phyloP scores from a whole-genome alignment of 2,888 invertebrate species.

The Netelia inedita region DNA sequence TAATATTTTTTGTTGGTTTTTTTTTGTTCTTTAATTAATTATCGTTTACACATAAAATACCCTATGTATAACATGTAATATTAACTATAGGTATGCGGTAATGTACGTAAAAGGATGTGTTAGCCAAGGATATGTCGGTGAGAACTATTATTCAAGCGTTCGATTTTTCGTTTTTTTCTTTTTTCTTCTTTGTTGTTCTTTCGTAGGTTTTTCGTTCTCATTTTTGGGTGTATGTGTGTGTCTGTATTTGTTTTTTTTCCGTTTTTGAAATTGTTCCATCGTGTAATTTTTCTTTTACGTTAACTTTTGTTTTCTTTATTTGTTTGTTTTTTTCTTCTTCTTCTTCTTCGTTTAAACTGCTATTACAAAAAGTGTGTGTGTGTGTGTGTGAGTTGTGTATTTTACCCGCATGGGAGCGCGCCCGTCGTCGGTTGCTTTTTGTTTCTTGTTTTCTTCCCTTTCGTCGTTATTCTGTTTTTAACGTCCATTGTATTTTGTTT shows the following conservation, averaged over 20 bases:
- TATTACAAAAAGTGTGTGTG: constrained; percentile 40
- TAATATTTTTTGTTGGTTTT: constrained; percentile 69
- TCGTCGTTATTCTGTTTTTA: constrained; percentile 55
- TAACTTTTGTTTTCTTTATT: constrained; percentile 15
- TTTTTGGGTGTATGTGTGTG: neutral
- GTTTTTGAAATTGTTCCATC: constrained; percentile 37
- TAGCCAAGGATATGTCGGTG: constrained; percentile 84
- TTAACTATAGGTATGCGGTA: constrained; percentile 82
- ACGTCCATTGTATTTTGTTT: constrained; percentile 56
- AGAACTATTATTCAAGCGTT: constrained; percentile 81
- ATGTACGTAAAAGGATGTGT: constrained; percentile 82
- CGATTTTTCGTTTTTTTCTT: constrained; percentile 39
- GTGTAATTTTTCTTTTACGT: constrained; percentile 56
- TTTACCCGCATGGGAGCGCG: constrained; percentile 24
- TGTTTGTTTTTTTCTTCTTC: constrained; percentile 52
- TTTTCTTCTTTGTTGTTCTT: constrained; percentile 49
- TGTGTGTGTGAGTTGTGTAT: constrained; percentile 5
- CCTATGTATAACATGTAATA: constrained; percentile 80
- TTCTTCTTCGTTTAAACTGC: constrained; percentile 28
- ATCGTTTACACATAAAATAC: constrained; percentile 84
- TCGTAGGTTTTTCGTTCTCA: constrained; percentile 17
- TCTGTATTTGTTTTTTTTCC: constrained; percentile 52
- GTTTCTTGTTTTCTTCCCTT: neutral
- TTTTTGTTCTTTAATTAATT: constrained; percentile 74
- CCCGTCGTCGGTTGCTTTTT: constrained; percentile 24